Evolutionary conservation across 1,140 invertebrate genomes (phyloP), one percentile per base, ranked within the genome.

Genomic region (Drosophila ironensis): DNA sequence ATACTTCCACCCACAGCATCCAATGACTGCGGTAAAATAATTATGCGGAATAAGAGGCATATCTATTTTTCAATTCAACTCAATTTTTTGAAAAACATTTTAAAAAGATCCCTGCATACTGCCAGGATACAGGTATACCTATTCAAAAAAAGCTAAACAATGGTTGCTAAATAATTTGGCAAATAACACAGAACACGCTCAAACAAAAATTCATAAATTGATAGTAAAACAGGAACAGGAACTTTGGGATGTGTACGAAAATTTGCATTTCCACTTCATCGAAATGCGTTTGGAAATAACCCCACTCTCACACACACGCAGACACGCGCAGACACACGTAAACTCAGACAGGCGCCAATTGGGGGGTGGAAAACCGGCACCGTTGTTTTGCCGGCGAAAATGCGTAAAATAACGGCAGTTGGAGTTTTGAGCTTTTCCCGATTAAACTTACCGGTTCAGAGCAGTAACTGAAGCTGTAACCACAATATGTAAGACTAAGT

Each of bases 321-420:
- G 51, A n/a, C 28, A 27, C 20, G 16, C 16, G 19, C 50, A 51
- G 27, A 50, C 7, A 30, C 19, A 52, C 42, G 30, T 35, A 45
- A 51, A 60, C 37, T 38, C 37, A 71, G 67, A 69, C 60, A 60
- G 73, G 78, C 77, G 68, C 68, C 77, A 81, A 72, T 33, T 35
- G 37, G 61, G 41, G 51, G 30, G 52, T 54, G 28, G 53, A 54
- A 61, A 28, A 20, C 50, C 37, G 53, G 59, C 72, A n/a, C n/a
- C n/a, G n/a, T 82, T 82, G 77, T 82, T 82, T 60, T 82, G 73
- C 77, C 77, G 77, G 77, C 77, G 53, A 82, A 82, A 42, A 57
- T 80, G 70, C 64, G 42, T 33, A 37, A 61, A 78, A 71, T 70
- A 71, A 60, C 66, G 54, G 9, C 14, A 59, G 41, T 50, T 45